Percentiles rank a stretch among this genome's conserved stretches.
phyloP scores from a whole-genome alignment of 2,888 invertebrate species.

The Thysanoteuthis rhombus region DNA sequence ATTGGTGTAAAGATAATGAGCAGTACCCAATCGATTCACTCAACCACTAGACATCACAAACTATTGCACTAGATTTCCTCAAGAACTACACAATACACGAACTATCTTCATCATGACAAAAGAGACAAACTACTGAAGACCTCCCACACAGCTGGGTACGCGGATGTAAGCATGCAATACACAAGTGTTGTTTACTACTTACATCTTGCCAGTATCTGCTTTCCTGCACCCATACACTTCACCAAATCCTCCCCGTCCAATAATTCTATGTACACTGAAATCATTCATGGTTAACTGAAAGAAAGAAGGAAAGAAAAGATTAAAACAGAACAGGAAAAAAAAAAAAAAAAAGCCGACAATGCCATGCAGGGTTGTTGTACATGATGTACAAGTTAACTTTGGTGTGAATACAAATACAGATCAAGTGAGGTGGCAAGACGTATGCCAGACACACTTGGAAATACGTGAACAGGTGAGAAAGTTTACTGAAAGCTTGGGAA shows the following conservation, averaged over 20 bases:
- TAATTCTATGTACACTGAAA: conserved; percentile 99
- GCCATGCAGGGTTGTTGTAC: not conserved
- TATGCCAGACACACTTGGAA: no score
- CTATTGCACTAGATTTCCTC: not conserved
- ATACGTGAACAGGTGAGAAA: no score
- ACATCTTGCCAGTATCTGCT: conserved; percentile 99
- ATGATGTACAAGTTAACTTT: not conserved
- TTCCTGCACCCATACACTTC: conserved; percentile 99
- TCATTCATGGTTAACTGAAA: conserved; percentile 98
- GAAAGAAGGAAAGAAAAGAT: conserved; percentile 33
- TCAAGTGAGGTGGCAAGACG: not conserved
- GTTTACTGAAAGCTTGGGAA: no score
- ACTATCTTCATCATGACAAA: not conserved
- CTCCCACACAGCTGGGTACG: no score
- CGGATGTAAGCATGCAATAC: no score
- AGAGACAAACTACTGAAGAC: not conserved
- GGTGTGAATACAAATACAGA: not conserved
- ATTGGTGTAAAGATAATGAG: no score
- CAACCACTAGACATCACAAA: not conserved
- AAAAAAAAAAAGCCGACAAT: not conserved
- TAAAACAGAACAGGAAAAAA: not conserved
- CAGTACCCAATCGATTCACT: not conserved
- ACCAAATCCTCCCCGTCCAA: conserved; percentile 98
- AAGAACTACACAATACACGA: not conserved
- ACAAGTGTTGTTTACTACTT: conserved; percentile 43